Conservation (phyloP, 2,113 vertebrate species). For the Muntiacus reevesi region DNA sequence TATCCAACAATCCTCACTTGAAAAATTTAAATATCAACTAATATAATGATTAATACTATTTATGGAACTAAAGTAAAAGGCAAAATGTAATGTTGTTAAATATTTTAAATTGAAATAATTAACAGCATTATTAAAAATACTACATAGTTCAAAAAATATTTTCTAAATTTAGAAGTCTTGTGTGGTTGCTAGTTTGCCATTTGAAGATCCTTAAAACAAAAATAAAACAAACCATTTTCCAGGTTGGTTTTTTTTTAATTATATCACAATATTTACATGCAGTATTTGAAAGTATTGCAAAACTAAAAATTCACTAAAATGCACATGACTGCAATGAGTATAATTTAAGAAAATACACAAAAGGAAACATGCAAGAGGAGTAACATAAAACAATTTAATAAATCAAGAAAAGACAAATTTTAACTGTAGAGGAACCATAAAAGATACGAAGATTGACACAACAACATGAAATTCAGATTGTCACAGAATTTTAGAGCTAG, state of each 20-base stretch:
- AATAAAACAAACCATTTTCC: conserved; percentile 68
- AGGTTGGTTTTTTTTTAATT: conserved; percentile 68
- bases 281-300: conserved; percentile 25
- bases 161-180: not conserved
- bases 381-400: conserved; percentile 53
- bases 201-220: conserved; percentile 63
- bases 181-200: conserved; percentile 78
- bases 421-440: not conserved
- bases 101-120: conserved; percentile 10
- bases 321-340: conserved; percentile 51
- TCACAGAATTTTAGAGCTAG: not conserved
- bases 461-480: conserved; percentile 12
- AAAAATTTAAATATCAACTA: not conserved
- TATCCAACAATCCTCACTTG: not conserved
- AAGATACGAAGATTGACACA: conserved; percentile 68
- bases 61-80: not conserved
- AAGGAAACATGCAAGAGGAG: conserved; percentile 76
- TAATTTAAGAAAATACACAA: conserved; percentile 69
- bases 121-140: not conserved
- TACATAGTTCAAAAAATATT: not conserved
- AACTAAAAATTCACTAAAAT: conserved; percentile 65
- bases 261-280: conserved; percentile 63
- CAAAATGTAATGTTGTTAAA: not conserved
- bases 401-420: conserved; percentile 54
- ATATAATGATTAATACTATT: not conserved